Evolutionary conservation across 1,140 invertebrate genomes (phyloP).

Genomic region (Antheraea pernyi): DNA sequence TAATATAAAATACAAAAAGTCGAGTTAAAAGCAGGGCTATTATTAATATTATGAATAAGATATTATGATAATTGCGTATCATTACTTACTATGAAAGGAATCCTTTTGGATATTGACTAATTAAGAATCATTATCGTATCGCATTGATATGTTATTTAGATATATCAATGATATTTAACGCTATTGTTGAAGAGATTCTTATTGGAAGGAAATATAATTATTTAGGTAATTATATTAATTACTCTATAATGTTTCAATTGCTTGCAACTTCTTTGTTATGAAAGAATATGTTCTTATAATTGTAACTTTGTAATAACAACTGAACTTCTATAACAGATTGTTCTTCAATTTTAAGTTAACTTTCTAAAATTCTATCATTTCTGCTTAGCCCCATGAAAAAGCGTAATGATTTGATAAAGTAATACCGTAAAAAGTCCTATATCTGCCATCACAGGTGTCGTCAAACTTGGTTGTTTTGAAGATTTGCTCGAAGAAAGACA

Average conservation of each 20-base stretch:
- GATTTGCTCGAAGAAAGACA: no score
- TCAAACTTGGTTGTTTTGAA: no score
- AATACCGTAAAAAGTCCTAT: no score
- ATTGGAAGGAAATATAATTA: background rate
- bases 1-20: background rate
- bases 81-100: background rate
- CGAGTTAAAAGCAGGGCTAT: background rate
- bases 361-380: no score
- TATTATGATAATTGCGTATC: background rate
- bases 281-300: no score
- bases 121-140: background rate
- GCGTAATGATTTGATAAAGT: no score
- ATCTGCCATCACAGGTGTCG: no score
- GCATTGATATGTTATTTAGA: background rate
- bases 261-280: background rate
- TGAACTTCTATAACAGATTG: no score
- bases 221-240: background rate
- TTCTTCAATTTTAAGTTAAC: no score
- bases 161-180: background rate
- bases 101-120: background rate
- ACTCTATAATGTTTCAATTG: background rate
- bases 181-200: background rate
- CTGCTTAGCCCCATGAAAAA: no score
- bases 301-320: no score
- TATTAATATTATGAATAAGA: constrained; percentile 1